Percentiles rank a stretch among this genome's conserved stretches.
These are phyloP conservation scores for Sceloporus tristichus DNA, from an alignment of 2,113 vertebrate species.

Conservation along the genomic window DNA sequence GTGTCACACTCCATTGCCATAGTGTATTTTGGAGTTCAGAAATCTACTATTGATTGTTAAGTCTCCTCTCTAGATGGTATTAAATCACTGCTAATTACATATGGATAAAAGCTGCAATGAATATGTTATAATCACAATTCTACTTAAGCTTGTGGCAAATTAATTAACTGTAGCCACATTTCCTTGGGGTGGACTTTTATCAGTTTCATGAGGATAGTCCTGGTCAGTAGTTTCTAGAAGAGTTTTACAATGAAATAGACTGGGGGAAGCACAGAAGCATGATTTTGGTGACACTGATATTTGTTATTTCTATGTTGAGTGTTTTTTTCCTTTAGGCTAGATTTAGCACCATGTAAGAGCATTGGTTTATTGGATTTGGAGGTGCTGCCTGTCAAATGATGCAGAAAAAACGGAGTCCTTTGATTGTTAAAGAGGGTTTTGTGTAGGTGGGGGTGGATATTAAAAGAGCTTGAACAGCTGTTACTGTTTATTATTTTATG, in stretches of 20 bases:
- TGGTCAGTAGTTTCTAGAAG: not conserved
- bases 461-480: not conserved
- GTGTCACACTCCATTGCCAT: not conserved
- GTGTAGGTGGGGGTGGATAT: not conserved
- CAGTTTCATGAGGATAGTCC: not conserved
- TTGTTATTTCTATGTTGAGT: not conserved
- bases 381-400: not conserved
- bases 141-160: conserved; percentile 8
- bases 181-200: conserved; percentile 13
- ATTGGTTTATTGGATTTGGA: conserved; percentile 23
- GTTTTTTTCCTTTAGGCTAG: not conserved
- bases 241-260: not conserved
- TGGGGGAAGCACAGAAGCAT: not conserved
- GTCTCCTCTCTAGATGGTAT: fast-evolving
- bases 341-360: not conserved
- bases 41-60: not conserved
- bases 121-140: not conserved
- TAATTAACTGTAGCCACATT: conserved; percentile 22
- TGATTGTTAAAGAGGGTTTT: not conserved
- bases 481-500: not conserved
- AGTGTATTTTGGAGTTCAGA: fast-evolving
- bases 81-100: fast-evolving
- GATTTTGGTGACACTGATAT: not conserved
- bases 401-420: not conserved
- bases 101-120: not conserved